These are phyloP conservation scores for Phlogophora meticulosa DNA, from an alignment of 2,888 invertebrate genomes.

Conservation along the genomic window DNA sequence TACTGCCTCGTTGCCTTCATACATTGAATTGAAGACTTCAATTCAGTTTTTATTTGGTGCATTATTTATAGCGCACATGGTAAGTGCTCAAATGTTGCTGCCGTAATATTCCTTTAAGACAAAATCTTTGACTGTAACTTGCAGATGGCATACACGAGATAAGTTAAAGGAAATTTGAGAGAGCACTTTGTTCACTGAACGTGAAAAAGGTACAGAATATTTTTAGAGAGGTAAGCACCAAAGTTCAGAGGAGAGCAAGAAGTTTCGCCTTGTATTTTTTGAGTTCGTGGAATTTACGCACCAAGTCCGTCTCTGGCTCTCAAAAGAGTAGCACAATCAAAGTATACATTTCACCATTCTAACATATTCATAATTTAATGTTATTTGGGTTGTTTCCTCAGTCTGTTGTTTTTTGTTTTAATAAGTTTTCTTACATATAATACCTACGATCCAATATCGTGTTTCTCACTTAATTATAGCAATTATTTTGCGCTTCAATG, in stretches of 20 bases:
- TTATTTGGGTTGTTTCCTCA: not conserved
- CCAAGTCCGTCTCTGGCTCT: not conserved
- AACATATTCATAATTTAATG: slow-evolving; percentile 2
- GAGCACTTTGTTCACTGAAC: slow-evolving; percentile 25
- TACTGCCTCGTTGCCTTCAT: slow-evolving; percentile 19
- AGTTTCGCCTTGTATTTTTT: not conserved
- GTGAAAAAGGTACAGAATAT: slow-evolving; percentile 18
- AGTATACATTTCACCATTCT: slow-evolving; percentile 6
- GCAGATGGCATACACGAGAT: slow-evolving; percentile 2
- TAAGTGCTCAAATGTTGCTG: not conserved
- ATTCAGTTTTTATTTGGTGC: slow-evolving; percentile 34
- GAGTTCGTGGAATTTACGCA: not conserved
- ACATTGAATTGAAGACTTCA: slow-evolving; percentile 46
- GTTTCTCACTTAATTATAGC: not conserved
- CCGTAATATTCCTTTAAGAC: slow-evolving; percentile 4
- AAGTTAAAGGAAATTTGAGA: slow-evolving; percentile 20
- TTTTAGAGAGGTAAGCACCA: not conserved
- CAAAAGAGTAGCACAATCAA: not conserved
- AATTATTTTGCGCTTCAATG: slow-evolving; percentile 6
- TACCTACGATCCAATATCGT: not conserved
- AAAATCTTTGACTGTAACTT: slow-evolving; percentile 13
- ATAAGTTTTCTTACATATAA: not conserved
- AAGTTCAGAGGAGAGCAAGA: slow-evolving; percentile 19
- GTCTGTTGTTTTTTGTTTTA: not conserved
- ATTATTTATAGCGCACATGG: slow-evolving; percentile 15